A percentile compares a stretch with the other conserved stretches of the same genome.
These are phyloP conservation scores for Buathra laborator DNA, from an alignment of 2,888 invertebrate genomes.

Conservation along the genomic window DNA sequence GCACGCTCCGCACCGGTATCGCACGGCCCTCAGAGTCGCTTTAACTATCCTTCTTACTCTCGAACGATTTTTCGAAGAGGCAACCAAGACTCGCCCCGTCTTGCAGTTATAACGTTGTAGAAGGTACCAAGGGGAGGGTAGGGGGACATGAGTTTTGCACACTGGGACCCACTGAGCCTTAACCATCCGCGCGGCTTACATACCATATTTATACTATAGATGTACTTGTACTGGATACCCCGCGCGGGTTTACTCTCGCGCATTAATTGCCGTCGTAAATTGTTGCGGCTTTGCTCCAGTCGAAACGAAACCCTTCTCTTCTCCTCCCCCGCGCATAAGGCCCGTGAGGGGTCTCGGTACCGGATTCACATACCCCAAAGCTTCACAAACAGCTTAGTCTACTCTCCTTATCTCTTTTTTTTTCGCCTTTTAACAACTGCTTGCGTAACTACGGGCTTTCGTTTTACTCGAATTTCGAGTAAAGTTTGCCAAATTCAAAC, in stretches of 20 bases:
- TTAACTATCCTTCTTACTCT: slow-evolving; percentile 56
- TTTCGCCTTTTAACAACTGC: not conserved
- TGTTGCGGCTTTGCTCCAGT: slow-evolving; percentile 81
- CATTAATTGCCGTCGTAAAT: slow-evolving; percentile 85
- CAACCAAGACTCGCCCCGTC: slow-evolving; percentile 52
- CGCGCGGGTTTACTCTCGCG: slow-evolving; percentile 81
- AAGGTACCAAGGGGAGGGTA: slow-evolving; percentile 1
- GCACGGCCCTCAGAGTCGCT: slow-evolving; percentile 60
- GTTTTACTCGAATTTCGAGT: not conserved
- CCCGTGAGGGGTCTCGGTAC: slow-evolving; percentile 37
- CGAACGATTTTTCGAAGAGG: slow-evolving; percentile 45
- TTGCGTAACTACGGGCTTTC: not conserved
- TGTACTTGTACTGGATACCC: slow-evolving; percentile 64
- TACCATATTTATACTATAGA: slow-evolving; percentile 64
- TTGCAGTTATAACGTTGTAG: slow-evolving; percentile 61
- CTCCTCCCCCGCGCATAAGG: slow-evolving; percentile 37
- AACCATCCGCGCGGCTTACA: slow-evolving; percentile 68
- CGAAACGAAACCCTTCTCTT: slow-evolving; percentile 67
- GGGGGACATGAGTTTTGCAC: slow-evolving; percentile 52
- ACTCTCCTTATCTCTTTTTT: not conserved
- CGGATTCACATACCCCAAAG: slow-evolving; percentile 1
- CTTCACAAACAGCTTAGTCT: not conserved
- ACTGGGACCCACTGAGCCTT: slow-evolving; percentile 61
- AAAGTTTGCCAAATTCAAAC: not conserved
- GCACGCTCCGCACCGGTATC: slow-evolving; percentile 67